Percentiles rank a stretch among this genome's conserved stretches.
Evolutionary conservation across 1,140 invertebrate species (phyloP).

Genomic region (Antheraea mylitta): DNA sequence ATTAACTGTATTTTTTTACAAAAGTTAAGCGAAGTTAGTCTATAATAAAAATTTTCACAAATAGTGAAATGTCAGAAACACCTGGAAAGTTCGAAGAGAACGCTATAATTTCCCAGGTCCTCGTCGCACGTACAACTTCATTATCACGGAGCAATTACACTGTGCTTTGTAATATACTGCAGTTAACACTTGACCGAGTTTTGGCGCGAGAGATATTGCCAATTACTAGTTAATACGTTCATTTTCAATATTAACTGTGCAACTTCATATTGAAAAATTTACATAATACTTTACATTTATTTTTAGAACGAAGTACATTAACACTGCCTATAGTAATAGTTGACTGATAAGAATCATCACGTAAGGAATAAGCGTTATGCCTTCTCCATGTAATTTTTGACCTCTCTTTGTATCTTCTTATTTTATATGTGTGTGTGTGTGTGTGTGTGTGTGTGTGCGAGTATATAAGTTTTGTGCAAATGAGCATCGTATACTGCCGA

Average conservation of each 20-base stretch:
- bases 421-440: too few species aligned
- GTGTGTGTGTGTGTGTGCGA: too few species aligned
- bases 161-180: constrained; percentile 28
- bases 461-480: too few species aligned
- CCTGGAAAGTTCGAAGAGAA: constrained; percentile 12
- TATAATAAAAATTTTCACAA: constrained; percentile 14
- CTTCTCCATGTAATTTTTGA: too few species aligned
- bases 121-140: constrained; percentile 39
- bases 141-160: constrained; percentile 45
- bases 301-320: too few species aligned
- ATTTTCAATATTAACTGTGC: background rate
- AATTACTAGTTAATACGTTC: background rate
- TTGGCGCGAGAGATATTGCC: background rate
- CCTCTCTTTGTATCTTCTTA: too few species aligned
- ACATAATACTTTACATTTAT: background rate
- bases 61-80: constrained; percentile 20
- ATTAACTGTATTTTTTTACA: background rate
- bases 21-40: background rate
- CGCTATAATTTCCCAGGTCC: constrained; percentile 23
- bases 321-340: too few species aligned
- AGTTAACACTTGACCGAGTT: constrained; percentile 42
- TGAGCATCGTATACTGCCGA: too few species aligned
- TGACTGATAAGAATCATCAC: too few species aligned
- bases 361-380: too few species aligned
- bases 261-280: background rate